phyloP scores from a whole-genome alignment of 2,113 vertebrate species.

The Mionectes macconnelli region DNA sequence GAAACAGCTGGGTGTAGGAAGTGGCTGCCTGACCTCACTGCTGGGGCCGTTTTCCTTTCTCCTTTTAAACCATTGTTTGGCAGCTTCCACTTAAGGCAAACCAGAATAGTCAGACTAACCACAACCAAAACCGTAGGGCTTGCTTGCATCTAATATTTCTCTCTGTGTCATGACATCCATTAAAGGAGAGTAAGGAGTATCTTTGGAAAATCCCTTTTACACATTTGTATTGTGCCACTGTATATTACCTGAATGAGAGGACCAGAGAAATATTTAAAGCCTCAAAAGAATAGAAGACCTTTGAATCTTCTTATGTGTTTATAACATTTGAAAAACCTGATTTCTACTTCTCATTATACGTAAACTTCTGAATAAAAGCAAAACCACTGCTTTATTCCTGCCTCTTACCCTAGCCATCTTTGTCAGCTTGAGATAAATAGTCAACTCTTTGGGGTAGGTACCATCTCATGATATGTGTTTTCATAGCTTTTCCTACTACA shows the following conservation, averaged over 20 bases:
- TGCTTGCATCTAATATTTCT: slow-evolving; percentile 1
- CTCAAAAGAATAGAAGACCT: neutral
- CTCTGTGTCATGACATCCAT: neutral
- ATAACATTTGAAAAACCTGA: neutral
- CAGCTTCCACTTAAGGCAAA: slow-evolving; percentile 61
- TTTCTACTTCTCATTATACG: neutral
- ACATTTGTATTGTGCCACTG: neutral
- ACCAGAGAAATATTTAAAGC: neutral
- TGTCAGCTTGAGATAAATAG: neutral
- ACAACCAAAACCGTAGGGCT: slow-evolving; percentile 54
- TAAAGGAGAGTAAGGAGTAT: neutral
- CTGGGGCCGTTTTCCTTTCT: slow-evolving; percentile 39
- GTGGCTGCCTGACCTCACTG: slow-evolving; percentile 50
- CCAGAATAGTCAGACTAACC: slow-evolving; percentile 31
- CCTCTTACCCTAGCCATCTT: neutral
- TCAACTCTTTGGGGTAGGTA: neutral
- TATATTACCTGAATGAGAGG: neutral
- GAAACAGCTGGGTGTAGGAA: slow-evolving; percentile 66
- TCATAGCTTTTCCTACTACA: neutral
- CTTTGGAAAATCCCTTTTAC: neutral
- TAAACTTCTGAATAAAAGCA: neutral
- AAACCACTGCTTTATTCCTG: neutral
- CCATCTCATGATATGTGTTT: neutral
- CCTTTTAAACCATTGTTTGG: slow-evolving; percentile 56
- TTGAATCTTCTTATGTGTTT: neutral